Evolutionary conservation across 2,797 vertebrate genomes (phyloP), one percentile per base, ranked within the genome.

Genomic region (Distichodus sexfasciatus): DNA sequence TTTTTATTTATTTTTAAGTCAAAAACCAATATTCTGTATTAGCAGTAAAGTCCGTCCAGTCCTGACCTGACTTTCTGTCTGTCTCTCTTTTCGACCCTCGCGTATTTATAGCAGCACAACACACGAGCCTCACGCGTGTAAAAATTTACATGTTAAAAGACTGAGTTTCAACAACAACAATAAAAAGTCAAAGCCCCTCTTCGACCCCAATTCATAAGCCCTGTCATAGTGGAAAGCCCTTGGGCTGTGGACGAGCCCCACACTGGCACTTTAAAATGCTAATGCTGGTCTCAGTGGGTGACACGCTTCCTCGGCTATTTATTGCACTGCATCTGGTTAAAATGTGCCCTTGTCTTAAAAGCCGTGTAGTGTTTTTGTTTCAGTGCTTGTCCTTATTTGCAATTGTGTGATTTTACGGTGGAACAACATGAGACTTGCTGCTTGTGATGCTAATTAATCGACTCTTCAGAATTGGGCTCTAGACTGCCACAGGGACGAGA

Each of bases 361-460:
- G 62, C 46, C 85, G 81, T 90, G 89, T 91, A 80, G 71, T 72
- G 75, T 71, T 66, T 74, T 91, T 90, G 89, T 91, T 50, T 1
- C 26, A 3, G 3, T 17, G 38, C 86, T 81, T 90, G 88, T 91
- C 81, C 72, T 81, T 87, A 85, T 89, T 90, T 87, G 86, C 83
- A 78, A 80, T 77, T 77, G 83, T 70, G 82, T 70, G 84, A 79
- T 85, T 82, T 87, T 83, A 76, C 82, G 84, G 78, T 54, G 75
- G 66, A 73, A 26, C 6, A 72, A 80, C 86, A 83, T 83, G 84
- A 86, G 82, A n/a, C n/a, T n/a, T 71, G 28, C 58, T 0, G 36
- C n/a, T 89, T 92, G 83, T 89, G 70, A 88, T 91, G 88, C 71
- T 78, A 90, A 91, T 88, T 84, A 44, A 87, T 87, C 76, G 82